A percentile compares a stretch with the other conserved stretches of the same genome.
These are phyloP conservation scores for Ectemnius continuus DNA, from an alignment of 2,888 invertebrate genomes.

Conservation along the genomic window DNA sequence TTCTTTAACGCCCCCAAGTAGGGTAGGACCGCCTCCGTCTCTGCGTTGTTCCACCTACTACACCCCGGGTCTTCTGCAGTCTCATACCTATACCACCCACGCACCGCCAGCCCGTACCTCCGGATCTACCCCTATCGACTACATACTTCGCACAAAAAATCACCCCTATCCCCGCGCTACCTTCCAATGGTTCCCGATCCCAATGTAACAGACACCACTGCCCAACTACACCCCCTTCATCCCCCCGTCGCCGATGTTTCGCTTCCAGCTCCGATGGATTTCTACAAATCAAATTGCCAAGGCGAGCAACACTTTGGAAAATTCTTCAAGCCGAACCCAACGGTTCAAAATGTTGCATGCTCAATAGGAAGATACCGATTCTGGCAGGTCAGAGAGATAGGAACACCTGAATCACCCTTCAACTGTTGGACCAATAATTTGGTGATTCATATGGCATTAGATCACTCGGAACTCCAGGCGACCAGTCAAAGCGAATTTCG, in stretches of 20 bases:
- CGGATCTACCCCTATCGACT: conserved; percentile 60
- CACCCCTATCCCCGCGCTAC: conserved; percentile 63
- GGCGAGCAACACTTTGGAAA: background rate
- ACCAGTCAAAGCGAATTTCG: conserved; percentile 35
- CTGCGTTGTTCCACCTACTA: conserved; percentile 75
- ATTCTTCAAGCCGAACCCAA: background rate
- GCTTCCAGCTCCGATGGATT: conserved; percentile 14
- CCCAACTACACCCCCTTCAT: conserved; percentile 27
- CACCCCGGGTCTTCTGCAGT: conserved; percentile 68
- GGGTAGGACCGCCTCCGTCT: conserved; percentile 76
- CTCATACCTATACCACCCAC: conserved; percentile 41
- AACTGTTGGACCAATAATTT: conserved; percentile 38
- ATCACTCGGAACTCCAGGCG: conserved; percentile 55
- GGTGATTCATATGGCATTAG: conserved; percentile 54
- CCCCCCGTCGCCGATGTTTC: conserved; percentile 35
- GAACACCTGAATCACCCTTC: background rate
- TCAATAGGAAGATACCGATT: no score
- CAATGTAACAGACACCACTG: conserved; percentile 51
- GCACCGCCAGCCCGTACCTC: conserved; percentile 51
- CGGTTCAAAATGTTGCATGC: background rate
- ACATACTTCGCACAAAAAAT: conserved; percentile 60
- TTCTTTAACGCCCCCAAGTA: conserved; percentile 76
- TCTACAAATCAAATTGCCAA: background rate
- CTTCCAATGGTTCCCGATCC: conserved; percentile 59
- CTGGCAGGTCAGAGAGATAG: no score